Percentiles rank a stretch among this genome's conserved stretches.
These are phyloP conservation scores for Nemurella pictetii DNA, from an alignment of 2,888 invertebrate species.

Conservation along the genomic window DNA sequence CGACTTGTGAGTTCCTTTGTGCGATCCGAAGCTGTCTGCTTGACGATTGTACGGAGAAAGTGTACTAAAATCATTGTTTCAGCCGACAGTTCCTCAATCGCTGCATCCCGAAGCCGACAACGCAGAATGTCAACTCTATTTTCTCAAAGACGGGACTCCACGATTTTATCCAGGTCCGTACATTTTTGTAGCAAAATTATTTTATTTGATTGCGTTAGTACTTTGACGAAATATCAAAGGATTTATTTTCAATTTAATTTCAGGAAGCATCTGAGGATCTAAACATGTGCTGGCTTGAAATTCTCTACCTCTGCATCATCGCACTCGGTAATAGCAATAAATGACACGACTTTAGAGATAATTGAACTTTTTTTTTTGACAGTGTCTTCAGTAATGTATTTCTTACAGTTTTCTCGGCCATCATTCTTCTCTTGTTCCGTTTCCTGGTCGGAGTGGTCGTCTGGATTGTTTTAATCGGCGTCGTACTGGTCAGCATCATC, in stretches of 20 bases:
- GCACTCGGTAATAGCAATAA: constrained; percentile 57
- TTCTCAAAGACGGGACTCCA: constrained; percentile 57
- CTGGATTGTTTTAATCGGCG: constrained; percentile 62
- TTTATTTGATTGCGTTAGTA: background rate
- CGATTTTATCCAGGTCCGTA: constrained; percentile 56
- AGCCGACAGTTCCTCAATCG: constrained; percentile 58
- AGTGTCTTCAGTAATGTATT: constrained; percentile 36
- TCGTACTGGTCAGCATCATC: constrained; percentile 56
- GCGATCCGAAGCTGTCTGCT: background rate
- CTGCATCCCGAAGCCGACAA: constrained; percentile 55
- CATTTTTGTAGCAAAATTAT: no score
- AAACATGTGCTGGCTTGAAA: constrained; percentile 60
- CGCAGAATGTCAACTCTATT: constrained; percentile 52
- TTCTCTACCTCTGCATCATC: constrained; percentile 61
- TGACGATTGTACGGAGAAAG: no score
- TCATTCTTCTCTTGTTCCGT: constrained; percentile 58
- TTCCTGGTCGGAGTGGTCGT: constrained; percentile 63
- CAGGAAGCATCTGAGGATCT: constrained; percentile 65
- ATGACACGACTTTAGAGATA: background rate
- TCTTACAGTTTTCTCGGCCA: constrained; percentile 58
- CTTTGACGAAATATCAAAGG: background rate
- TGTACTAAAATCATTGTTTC: constrained; percentile 44
- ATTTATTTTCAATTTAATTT: constrained; percentile 23
- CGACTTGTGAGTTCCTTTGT: constrained; percentile 49
- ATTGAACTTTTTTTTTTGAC: background rate